Percentiles rank a stretch among this genome's conserved stretches.
Conservation (phyloP, 2,888 invertebrate species). For the Plusia festucae region DNA sequence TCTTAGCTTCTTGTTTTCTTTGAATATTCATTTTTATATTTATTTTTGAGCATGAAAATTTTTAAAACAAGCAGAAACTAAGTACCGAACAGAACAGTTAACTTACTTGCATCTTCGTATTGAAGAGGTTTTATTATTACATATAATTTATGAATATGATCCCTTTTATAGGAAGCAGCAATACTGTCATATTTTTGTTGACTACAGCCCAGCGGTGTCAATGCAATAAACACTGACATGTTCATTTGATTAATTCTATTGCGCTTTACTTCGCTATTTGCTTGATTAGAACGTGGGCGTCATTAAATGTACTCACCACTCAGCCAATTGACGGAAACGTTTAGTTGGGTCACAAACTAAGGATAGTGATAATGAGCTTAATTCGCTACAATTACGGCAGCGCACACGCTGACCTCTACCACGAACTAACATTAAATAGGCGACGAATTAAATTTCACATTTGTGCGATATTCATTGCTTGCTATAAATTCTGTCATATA, state of each 20-base stretch:
- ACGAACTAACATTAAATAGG: not conserved
- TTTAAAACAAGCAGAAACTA: not conserved
- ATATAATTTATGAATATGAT: no score
- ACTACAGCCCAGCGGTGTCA: constrained; percentile 6
- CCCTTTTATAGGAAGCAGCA: no score
- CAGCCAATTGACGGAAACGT: constrained; percentile 63
- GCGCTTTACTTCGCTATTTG: constrained; percentile 40
- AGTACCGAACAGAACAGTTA: no score
- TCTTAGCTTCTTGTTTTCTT: constrained; percentile 8
- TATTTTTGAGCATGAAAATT: not conserved
- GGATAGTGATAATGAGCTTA: constrained; percentile 64
- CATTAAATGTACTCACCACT: constrained; percentile 54
- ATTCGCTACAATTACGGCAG: constrained; percentile 69
- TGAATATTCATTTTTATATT: not conserved
- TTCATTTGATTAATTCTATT: constrained; percentile 49
- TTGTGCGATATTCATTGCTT: not conserved
- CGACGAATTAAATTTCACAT: not conserved
- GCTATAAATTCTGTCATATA: not conserved
- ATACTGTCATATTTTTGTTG: not conserved
- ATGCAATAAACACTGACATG: constrained; percentile 12
- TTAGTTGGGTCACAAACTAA: constrained; percentile 66
- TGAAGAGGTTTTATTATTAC: no score
- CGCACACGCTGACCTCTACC: constrained; percentile 35
- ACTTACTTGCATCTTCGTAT: no score
- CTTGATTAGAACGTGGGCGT: constrained; percentile 52